Conservation (phyloP, 2,888 invertebrate species). For the Melitaea athalia region DNA sequence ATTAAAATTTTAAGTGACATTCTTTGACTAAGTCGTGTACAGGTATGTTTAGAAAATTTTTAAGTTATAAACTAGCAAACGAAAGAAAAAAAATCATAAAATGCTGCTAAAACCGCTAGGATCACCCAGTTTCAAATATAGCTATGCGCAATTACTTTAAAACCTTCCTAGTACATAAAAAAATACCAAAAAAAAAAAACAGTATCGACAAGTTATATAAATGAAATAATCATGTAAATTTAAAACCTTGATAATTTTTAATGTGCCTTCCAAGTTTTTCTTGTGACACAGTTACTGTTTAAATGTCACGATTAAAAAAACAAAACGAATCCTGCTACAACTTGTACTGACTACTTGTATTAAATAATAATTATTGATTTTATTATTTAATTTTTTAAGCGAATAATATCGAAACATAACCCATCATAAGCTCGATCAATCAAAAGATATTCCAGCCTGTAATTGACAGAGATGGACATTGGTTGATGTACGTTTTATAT, state of each 20-base stretch:
- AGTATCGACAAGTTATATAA: constrained; percentile 1
- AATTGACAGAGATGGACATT: background rate
- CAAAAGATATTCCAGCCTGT: background rate
- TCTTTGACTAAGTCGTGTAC: too few relatives aligned
- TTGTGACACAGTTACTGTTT: too few relatives aligned
- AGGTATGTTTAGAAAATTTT: too few relatives aligned
- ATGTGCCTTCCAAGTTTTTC: too few relatives aligned
- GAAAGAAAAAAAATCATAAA: too few relatives aligned
- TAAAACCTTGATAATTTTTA: background rate
- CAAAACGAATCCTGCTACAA: too few relatives aligned
- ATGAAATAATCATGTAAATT: constrained; percentile 2
- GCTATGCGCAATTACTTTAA: background rate
- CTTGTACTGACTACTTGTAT: too few relatives aligned
- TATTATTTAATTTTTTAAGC: background rate
- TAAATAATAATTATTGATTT: too few relatives aligned
- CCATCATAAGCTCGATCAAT: background rate
- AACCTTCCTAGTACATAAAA: background rate
- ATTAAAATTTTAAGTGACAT: too few relatives aligned
- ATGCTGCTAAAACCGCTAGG: background rate
- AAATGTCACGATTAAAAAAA: too few relatives aligned
- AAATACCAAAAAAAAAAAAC: background rate
- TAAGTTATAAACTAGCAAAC: too few relatives aligned
- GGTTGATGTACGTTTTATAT: background rate
- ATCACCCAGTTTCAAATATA: background rate
- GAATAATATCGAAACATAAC: background rate